These are phyloP conservation scores for Achroia grisella DNA, from an alignment of 1,140 invertebrate species.

Conservation along the genomic window DNA sequence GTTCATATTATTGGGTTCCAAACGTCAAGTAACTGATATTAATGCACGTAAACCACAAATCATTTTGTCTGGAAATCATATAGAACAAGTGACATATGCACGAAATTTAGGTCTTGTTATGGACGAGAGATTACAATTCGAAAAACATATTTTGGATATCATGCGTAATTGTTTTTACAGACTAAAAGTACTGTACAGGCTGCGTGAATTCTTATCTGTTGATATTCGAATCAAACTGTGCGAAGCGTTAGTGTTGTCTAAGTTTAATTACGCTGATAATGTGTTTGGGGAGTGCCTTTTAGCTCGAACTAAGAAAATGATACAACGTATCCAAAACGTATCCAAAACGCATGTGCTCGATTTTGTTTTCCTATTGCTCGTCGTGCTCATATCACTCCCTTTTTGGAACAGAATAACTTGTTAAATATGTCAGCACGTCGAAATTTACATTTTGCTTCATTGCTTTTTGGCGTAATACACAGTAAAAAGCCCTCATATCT, in stretches of 20 bases:
- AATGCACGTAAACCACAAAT: not conserved
- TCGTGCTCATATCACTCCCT: not conserved
- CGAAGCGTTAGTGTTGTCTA: not conserved
- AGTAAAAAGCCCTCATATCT: not conserved
- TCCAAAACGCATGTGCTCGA: not conserved
- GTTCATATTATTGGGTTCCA: not conserved
- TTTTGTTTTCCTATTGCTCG: not conserved
- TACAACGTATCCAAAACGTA: not conserved
- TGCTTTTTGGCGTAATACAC: not conserved
- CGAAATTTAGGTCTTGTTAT: not conserved
- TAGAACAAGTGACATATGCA: not conserved
- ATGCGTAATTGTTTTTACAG: not conserved
- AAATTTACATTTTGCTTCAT: not conserved
- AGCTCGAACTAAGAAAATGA: not conserved
- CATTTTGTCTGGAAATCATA: not conserved
- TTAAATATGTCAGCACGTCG: not conserved
- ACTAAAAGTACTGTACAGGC: not conserved
- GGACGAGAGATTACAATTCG: not conserved
- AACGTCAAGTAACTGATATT: not conserved
- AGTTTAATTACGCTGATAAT: not conserved
- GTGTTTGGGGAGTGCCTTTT: not conserved
- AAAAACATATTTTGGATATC: not conserved
- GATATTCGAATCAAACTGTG: not conserved
- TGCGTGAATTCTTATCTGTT: not conserved
- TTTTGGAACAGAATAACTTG: not conserved